Evolutionary conservation across 2,113 vertebrate genomes (phyloP), one percentile per base, ranked within the genome.

Genomic region (Cinclus cinclus): DNA sequence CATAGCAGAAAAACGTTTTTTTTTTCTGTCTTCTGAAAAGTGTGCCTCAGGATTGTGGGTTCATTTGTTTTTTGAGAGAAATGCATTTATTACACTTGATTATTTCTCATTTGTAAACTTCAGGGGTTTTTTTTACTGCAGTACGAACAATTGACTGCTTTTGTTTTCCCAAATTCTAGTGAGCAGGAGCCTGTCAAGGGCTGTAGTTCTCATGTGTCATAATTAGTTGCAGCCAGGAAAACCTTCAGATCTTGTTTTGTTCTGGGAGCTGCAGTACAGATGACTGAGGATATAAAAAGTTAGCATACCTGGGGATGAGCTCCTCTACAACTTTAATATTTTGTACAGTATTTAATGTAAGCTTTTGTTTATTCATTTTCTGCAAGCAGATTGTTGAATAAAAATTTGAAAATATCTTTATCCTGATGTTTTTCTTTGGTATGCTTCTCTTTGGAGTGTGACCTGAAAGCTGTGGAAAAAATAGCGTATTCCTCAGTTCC

Each of bases 321-420:
- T 90, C 50, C 58, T 88, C 46, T 73, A 22, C 10, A 37, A 31
- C 67, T 74, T 67, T 49, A 65, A 25, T 76, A 16, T 77, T 94
- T 95, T 94, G 47, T 92, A 74, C 75, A 73, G 65, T 91, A 81
- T 90, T 92, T 96, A 62, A 77, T 92, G 59, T 82, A 80, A 80
- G 41, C 49, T 83, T 94, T 82, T 87, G 68, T 69, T 82, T 64
- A 1, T 81, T 75, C 3, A 17, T 59, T 88, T 91, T 92, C 68
- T 90, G 62, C 41, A 63, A 80, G 73, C 41, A 71, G 7, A 7
- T 60, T 68, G 41, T 81, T 70, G 65, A 95, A 81, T 95, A 94
- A 95, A 96, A 84, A 33, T 6, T 27, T 67, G 28, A 25, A 76
- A 70, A 89, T 23, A 9, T 9, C 3, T 17, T 21, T 56, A 37